Conservation (phyloP, 2,113 vertebrate species). For the Nanorana parkeri region DNA sequence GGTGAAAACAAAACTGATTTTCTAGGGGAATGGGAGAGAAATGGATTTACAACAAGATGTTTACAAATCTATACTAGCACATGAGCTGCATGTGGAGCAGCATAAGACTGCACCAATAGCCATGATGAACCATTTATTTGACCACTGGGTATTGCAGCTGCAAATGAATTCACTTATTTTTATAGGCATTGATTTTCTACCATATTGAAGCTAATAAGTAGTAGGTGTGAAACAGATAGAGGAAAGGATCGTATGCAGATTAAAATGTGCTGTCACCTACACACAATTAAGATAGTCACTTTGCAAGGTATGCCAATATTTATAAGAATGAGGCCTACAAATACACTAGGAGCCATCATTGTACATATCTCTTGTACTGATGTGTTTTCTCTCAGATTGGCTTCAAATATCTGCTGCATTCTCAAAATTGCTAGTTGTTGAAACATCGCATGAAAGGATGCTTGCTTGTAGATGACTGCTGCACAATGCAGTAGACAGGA, state of each 20-base stretch:
- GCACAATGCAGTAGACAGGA: too few relatives aligned
- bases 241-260: background rate
- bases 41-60: constrained; percentile 32
- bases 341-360: too few relatives aligned
- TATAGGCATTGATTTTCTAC: constrained; percentile 4
- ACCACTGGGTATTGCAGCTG: constrained; percentile 5
- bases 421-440: too few relatives aligned
- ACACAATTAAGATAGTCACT: too few relatives aligned
- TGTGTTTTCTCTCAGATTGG: too few relatives aligned
- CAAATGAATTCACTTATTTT: constrained; percentile 6
- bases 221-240: background rate
- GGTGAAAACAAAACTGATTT: too few relatives aligned
- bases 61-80: constrained; percentile 15
- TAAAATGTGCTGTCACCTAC: background rate
- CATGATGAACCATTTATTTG: background rate
- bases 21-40: constrained; percentile 1
- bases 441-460: too few relatives aligned
- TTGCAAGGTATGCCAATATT: too few relatives aligned
- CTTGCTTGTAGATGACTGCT: too few relatives aligned
- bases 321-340: too few relatives aligned
- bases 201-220: background rate
- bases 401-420: too few relatives aligned
- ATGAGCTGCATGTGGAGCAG: constrained; percentile 2
- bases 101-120: constrained; percentile 13
- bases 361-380: too few relatives aligned